These are phyloP conservation scores for Arctopsyche grandis DNA, from an alignment of 1,140 invertebrate genomes.

Conservation along the genomic window DNA sequence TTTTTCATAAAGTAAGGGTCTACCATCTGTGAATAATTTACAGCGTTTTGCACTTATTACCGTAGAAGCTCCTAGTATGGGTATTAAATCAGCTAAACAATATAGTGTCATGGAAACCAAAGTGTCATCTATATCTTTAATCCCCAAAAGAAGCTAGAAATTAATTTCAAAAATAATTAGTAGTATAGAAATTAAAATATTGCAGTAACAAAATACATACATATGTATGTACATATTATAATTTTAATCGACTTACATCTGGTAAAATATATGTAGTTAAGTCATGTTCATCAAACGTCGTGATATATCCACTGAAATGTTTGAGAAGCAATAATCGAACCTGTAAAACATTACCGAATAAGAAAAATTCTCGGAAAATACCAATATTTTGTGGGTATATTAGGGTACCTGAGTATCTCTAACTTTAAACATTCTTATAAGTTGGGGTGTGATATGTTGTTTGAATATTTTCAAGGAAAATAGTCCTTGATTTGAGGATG, in stretches of 20 bases:
- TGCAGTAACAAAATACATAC: constrained; percentile 7
- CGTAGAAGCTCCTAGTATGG: constrained; percentile 79
- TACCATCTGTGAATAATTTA: constrained; percentile 84
- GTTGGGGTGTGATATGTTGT: constrained; percentile 75
- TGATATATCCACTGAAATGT: constrained; percentile 77
- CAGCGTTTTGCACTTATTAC: constrained; percentile 84
- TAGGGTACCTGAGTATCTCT: constrained; percentile 73
- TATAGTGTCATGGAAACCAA: constrained; percentile 81
- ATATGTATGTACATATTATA: too few species aligned
- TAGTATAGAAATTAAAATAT: background rate
- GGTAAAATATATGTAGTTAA: constrained; percentile 76
- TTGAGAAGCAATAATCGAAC: constrained; percentile 75
- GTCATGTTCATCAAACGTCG: constrained; percentile 76
- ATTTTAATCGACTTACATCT: constrained; percentile 64
- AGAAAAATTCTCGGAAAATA: background rate
- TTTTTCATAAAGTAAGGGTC: constrained; percentile 66
- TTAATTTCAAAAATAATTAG: constrained; percentile 37
- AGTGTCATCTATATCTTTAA: constrained; percentile 83
- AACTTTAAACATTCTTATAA: constrained; percentile 81
- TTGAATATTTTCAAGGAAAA: constrained; percentile 75
- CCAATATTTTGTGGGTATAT: background rate
- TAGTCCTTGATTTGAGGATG: constrained; percentile 62
- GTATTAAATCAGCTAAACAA: constrained; percentile 83
- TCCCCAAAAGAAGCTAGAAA: constrained; percentile 79
- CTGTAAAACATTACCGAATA: constrained; percentile 25